Percentiles rank a stretch among this genome's conserved stretches.
Evolutionary conservation across 2,888 invertebrate species (phyloP).

Genomic region (Aromia moschata): DNA sequence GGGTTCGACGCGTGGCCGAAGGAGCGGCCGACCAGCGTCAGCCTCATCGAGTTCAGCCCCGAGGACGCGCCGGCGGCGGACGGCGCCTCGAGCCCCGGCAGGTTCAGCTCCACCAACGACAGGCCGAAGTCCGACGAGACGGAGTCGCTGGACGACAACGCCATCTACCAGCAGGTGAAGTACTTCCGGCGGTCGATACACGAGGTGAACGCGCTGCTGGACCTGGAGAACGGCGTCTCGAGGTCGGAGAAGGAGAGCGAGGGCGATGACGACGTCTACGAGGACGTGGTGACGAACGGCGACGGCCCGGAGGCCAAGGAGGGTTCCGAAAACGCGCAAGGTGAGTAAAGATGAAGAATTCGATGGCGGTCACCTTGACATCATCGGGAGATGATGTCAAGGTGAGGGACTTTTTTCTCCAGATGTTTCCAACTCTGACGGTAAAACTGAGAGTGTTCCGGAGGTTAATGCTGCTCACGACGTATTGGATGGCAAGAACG

Average conservation of each 20-base stretch:
- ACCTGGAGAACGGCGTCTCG: slow-evolving; percentile 50
- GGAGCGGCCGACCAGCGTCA: slow-evolving; percentile 45
- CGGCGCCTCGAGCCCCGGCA: slow-evolving; percentile 31
- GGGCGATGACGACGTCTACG: slow-evolving; percentile 28
- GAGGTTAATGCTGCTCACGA: background rate
- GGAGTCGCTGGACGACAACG: slow-evolving; percentile 60
- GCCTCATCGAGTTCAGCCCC: slow-evolving; percentile 57
- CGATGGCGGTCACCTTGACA: background rate
- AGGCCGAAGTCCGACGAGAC: slow-evolving; percentile 58
- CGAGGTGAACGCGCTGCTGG: slow-evolving; percentile 74
- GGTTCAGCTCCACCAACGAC: slow-evolving; percentile 46
- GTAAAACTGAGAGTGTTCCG: too few species aligned
- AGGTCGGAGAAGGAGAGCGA: slow-evolving; percentile 7
- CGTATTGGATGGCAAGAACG: slow-evolving; percentile 15
- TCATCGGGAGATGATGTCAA: too few species aligned
- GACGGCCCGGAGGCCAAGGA: slow-evolving; percentile 4
- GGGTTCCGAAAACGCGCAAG: background rate
- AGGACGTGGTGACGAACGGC: slow-evolving; percentile 24
- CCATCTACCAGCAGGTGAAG: slow-evolving; percentile 80
- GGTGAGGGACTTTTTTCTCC: too few species aligned
- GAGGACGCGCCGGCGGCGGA: slow-evolving; percentile 30
- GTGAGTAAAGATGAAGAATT: background rate
- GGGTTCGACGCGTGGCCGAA: slow-evolving; percentile 34
- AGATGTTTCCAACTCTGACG: too few species aligned
- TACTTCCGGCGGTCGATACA: slow-evolving; percentile 78